A percentile compares a stretch with the other conserved stretches of the same genome.
Evolutionary conservation across 1,140 invertebrate species (phyloP).

Genomic region (Zaprionus ghesquierei): DNA sequence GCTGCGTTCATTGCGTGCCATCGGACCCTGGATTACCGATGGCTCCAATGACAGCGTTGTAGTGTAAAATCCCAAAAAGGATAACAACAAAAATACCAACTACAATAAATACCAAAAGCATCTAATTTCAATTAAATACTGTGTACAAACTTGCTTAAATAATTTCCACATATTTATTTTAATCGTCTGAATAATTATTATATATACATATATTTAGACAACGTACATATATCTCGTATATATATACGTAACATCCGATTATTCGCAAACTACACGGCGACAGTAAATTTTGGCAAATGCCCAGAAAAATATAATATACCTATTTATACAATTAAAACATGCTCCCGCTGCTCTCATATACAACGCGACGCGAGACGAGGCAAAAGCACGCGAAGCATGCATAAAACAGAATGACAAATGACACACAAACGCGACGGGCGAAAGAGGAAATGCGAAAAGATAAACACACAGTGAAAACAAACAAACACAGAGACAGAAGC

Average conservation of each 20-base stretch:
- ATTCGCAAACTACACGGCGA: conserved; percentile 15
- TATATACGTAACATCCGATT: conserved; percentile 34
- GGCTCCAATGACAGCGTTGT: conserved; percentile 31
- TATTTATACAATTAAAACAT: conserved; percentile 45
- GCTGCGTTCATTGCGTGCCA: conserved; percentile 48
- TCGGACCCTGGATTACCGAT: conserved; percentile 77
- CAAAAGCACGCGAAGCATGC: conserved; percentile 21
- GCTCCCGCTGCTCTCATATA: neutral
- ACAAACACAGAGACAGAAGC: conserved; percentile 31
- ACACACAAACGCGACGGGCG: conserved; percentile 23
- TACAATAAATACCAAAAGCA: neutral
- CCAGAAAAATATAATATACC: conserved; percentile 39
- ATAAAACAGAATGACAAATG: conserved; percentile 43
- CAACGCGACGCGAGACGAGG: neutral
- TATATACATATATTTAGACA: conserved; percentile 1
- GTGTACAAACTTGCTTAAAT: neutral
- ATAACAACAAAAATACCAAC: neutral
- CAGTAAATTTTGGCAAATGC: conserved; percentile 49
- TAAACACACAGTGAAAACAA: conserved; percentile 3
- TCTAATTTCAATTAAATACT: neutral
- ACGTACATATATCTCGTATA: conserved; percentile 16
- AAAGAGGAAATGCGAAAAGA: conserved; percentile 11
- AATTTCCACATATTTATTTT: neutral
- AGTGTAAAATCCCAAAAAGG: conserved; percentile 11
- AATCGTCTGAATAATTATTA: neutral